Conservation (phyloP, 2,797 vertebrate genomes). For the Chloroceryle amazona region DNA sequence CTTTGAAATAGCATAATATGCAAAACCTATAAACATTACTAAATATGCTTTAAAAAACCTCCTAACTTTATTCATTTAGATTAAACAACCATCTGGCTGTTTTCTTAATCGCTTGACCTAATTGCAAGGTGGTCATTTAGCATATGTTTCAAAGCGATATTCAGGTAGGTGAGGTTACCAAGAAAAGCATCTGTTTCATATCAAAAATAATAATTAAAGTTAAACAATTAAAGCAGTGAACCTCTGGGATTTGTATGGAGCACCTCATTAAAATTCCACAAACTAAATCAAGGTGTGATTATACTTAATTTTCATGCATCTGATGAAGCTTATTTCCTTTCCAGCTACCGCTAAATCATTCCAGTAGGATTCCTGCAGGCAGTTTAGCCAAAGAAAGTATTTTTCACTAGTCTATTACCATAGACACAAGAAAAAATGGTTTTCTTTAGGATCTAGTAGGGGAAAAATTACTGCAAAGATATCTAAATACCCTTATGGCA, state of each 20-base stretch:
- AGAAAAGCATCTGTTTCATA: constrained; percentile 50
- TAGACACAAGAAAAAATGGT: neutral
- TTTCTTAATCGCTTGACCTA: neutral
- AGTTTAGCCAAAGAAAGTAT: neutral
- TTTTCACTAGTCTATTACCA: neutral
- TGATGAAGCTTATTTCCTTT: constrained; percentile 11
- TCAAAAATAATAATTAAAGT: constrained; percentile 47
- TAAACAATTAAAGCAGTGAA: constrained; percentile 21
- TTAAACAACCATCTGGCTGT: constrained; percentile 28
- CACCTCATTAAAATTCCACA: neutral
- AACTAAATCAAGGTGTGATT: constrained; percentile 22
- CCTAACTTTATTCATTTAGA: neutral
- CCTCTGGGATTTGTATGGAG: neutral
- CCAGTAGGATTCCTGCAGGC: neutral
- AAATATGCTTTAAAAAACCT: neutral
- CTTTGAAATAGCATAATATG: neutral
- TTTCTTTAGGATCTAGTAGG: neutral
- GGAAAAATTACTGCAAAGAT: neutral
- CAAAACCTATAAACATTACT: accelerated
- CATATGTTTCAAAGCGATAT: neutral
- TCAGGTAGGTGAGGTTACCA: neutral
- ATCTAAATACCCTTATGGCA: neutral
- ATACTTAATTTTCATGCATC: neutral
- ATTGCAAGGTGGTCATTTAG: constrained; percentile 37
- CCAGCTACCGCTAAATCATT: neutral